A percentile compares a stretch with the other conserved stretches of the same genome.
These are phyloP conservation scores for Myathropa florea DNA, from an alignment of 2,888 invertebrate species.

Conservation along the genomic window DNA sequence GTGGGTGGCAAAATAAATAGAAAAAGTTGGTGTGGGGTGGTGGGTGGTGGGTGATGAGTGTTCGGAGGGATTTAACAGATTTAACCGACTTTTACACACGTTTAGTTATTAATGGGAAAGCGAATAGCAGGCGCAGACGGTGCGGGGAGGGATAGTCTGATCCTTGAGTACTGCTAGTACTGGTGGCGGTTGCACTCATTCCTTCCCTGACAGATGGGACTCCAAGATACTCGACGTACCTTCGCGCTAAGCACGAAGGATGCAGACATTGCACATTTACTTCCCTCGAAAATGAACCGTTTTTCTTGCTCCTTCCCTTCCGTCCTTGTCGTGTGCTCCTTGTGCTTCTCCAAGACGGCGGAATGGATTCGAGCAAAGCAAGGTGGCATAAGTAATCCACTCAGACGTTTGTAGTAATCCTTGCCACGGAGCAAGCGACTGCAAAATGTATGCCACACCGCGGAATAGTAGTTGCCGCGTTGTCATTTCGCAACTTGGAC, in stretches of 20 bases:
- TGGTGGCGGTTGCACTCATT: background rate
- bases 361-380: constrained; percentile 12
- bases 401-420: constrained; percentile 60
- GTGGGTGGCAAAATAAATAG: background rate
- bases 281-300: constrained; percentile 15
- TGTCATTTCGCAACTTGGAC: background rate
- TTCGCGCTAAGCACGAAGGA: background rate
- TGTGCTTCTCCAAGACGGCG: background rate
- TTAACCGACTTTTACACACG: constrained; percentile 62
- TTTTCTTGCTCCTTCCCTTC: background rate
- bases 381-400: constrained; percentile 40
- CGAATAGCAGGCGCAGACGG: background rate
- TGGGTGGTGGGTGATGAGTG: too few species aligned
- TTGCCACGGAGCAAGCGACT: constrained; percentile 9
- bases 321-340: background rate
- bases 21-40: too few species aligned
- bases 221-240: background rate
- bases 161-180: background rate
- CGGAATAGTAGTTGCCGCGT: constrained; percentile 23
- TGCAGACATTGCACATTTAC: constrained; percentile 52
- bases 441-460: constrained; percentile 30
- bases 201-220: background rate
- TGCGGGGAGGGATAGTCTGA: background rate
- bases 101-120: constrained; percentile 52
- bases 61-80: background rate